Base-by-base conservation (phyloP, 2,113 vertebrate genomes). In the Parus major region DNA sequence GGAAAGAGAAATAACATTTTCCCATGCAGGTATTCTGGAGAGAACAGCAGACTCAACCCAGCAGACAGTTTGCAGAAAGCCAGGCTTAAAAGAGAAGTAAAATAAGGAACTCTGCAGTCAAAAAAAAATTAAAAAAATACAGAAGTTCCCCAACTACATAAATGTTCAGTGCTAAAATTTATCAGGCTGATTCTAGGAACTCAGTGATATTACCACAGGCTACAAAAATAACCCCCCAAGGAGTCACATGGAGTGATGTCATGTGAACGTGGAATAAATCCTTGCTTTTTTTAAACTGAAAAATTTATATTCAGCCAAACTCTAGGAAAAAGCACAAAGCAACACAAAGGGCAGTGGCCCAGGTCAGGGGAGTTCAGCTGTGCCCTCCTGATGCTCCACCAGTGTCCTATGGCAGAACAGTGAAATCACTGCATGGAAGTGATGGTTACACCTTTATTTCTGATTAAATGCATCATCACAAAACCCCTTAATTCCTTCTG, bases 131-230 rank as follows among this genome's bases (percentile, higher is more conserved):
- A 39, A 72, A 61, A 70, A 85, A 86, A 27, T 5, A 23, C 27
- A 90, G 92, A 88, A 92, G 85, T 87, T 86, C 41, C 39, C 39
- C 41, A 68, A 49, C 31, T 82, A 92, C 90, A 66, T 86, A 90
- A 55, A 31, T 17, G 28, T 24, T 80, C 52, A 22, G 85, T 82
- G 88, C 84, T 95, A 86, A 95, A 90, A 86, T 90, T 86, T 88
- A 81, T 93, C 87, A 73, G 64, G 56, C 64, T 90, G 64, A 92
- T 97, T 96, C 96, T 96, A 96, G 88, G 93, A 97, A 96, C 88
- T 84, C 49, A 49, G 86, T 10, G 68, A 86, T 86, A 77, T 79
- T 88, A 94, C 64, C 68, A 49, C 86, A 53, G 85, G 53, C 72
- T 92, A 92, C 88, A 78, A 60, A 96, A 96, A 96, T 97, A 97